Evolutionary conservation across 2,113 vertebrate species (phyloP).

Genomic region (Herpailurus yagouaroundi): DNA sequence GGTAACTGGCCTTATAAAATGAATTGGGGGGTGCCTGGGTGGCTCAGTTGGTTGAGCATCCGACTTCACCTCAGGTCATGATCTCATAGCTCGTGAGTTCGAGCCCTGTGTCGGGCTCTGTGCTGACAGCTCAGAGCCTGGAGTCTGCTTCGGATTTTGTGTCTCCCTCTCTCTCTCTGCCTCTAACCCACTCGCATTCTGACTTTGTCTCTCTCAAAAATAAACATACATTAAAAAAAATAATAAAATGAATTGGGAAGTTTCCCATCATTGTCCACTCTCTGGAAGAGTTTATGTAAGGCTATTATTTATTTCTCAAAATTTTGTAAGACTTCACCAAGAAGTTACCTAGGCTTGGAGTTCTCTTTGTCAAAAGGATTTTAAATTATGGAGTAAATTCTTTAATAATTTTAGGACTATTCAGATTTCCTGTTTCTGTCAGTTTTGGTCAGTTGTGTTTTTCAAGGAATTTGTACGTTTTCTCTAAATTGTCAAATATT

Average conservation of each 20-base stretch:
- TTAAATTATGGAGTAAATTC: not conserved
- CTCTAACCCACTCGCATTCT: too few relatives aligned
- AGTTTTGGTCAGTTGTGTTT: not conserved
- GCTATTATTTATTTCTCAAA: not conserved
- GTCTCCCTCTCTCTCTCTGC: too few relatives aligned
- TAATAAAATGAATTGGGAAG: not conserved
- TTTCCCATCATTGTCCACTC: not conserved
- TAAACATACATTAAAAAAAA: too few relatives aligned
- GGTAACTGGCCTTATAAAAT: not conserved
- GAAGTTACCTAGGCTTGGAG: not conserved
- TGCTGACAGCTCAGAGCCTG: too few relatives aligned
- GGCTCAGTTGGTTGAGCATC: too few relatives aligned
- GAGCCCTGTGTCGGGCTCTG: too few relatives aligned
- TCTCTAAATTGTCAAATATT: too few relatives aligned
- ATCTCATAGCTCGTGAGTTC: too few relatives aligned
- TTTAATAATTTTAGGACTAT: not conserved
- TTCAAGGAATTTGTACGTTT: too few relatives aligned
- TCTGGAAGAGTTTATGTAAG: not conserved
- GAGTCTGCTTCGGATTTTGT: too few relatives aligned
- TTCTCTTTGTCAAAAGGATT: not conserved
- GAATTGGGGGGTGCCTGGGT: not conserved
- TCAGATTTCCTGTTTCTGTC: not conserved
- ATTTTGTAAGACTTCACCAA: not conserved
- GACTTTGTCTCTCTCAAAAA: too few relatives aligned
- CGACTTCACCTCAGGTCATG: too few relatives aligned